Evolutionary conservation across 2,113 vertebrate genomes (phyloP), one percentile per base, ranked within the genome.

Genomic region (Petrocephalus zakoni): DNA sequence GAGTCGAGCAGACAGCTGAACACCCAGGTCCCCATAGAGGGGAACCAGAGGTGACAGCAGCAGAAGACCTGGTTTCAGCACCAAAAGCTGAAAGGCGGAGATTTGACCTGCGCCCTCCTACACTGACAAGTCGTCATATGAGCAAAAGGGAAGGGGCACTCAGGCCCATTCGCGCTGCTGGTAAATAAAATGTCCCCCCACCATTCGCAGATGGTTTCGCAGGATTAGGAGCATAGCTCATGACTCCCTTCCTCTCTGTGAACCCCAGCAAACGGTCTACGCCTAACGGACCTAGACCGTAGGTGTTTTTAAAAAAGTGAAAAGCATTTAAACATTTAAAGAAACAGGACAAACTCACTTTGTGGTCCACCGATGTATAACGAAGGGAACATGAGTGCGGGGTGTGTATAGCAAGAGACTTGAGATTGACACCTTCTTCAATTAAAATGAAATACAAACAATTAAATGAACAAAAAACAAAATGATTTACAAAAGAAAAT

Each of bases 401-500:
- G 88, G 88, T 95, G 94, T 95, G 96, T 96, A 96, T 96, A 96
- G 96, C 94, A 93, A 96, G 96, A 86, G 15, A 56, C 51, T 25
- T 85, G 47, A 81, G 92, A 96, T 96, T 96, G 96, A 96, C 96
- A 94, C 95, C 95, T 96, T 96, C 96, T 11, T 95, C 93, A 93
- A 95, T 95, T 95, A 95, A 96, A 95, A 95, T 94, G 94, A 94
- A 94, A 95, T 91, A 94, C 92, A 94, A 95, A 94, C 94, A 93
- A 96, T 95, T 92, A 95, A 94, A 93, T 94, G 94, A 94, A 94
- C 93, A 96, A 94, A 89, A 96, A 94, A 95, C n/a, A 95, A 96
- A 95, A 96, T 95, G 96, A 95, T 95, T 96, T 95, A 96, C 96
- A 96, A 95, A 97, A 95, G 94, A 95, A 95, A 94, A 96, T 96